Conservation (phyloP, 2,113 vertebrate genomes). For the Paraplagusia blochii region DNA sequence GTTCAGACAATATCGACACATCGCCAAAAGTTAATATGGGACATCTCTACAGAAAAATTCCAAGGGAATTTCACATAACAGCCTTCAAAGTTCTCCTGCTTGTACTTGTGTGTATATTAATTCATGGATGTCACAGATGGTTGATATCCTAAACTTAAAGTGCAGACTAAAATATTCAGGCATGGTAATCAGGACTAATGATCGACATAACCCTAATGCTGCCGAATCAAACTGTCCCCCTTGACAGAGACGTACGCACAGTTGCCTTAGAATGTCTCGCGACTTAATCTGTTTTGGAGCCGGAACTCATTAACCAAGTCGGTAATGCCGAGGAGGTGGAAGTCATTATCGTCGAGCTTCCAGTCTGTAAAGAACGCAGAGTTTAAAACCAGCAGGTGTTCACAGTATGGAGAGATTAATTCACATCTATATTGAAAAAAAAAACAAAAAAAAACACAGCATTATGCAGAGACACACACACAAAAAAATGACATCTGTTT, state of each 20-base stretch:
- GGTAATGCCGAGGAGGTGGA: conserved; percentile 58
- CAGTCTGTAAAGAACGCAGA: conserved; percentile 16
- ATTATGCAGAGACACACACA: neutral
- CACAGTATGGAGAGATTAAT: conserved; percentile 7
- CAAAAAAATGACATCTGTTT: neutral
- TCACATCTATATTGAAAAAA: conserved; percentile 11
- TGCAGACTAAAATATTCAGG: conserved; percentile 16
- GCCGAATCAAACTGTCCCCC: conserved; percentile 26
- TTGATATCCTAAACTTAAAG: conserved; percentile 17
- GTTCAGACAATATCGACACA: too few relatives aligned
- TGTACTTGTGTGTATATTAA: conserved; percentile 10
- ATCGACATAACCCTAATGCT: conserved; percentile 34
- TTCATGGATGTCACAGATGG: neutral
- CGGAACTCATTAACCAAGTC: conserved; percentile 62
- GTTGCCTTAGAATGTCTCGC: conserved; percentile 50
- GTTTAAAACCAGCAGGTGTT: conserved; percentile 10
- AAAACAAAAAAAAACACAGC: neutral
- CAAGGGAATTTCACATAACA: conserved; percentile 1
- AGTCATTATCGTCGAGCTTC: conserved; percentile 58
- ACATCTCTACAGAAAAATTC: neutral
- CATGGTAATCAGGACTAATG: conserved; percentile 44
- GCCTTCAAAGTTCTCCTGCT: neutral
- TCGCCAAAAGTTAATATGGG: too few relatives aligned
- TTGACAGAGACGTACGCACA: conserved; percentile 4
- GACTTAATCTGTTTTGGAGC: conserved; percentile 51